These are phyloP conservation scores for Rhagonycha fulva DNA, from an alignment of 2,888 invertebrate species.

Conservation along the genomic window DNA sequence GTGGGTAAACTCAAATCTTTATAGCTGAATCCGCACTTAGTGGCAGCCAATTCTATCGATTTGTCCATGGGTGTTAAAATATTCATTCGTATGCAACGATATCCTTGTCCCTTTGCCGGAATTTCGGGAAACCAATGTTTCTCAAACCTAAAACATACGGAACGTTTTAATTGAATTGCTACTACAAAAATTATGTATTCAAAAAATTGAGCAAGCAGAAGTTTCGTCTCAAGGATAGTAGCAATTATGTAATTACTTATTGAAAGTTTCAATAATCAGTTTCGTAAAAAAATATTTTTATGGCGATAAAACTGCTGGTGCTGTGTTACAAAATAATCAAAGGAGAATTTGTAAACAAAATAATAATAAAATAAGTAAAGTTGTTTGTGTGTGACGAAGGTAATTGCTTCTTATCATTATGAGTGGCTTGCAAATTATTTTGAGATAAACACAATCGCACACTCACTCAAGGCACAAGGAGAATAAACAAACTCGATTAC, in stretches of 20 bases:
- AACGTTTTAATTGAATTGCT: background rate
- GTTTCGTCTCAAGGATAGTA: background rate
- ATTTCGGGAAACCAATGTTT: constrained; percentile 78
- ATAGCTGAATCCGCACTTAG: constrained; percentile 64
- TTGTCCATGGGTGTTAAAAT: constrained; percentile 69
- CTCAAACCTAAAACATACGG: constrained; percentile 50
- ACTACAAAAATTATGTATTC: background rate
- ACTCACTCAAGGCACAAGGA: background rate
- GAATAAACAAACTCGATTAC: background rate
- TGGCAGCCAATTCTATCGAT: constrained; percentile 67
- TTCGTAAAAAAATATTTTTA: background rate
- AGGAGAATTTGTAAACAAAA: background rate
- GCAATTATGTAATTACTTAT: background rate
- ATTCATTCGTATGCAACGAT: constrained; percentile 72
- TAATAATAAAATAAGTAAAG: background rate
- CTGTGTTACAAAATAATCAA: background rate
- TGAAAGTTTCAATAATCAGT: background rate
- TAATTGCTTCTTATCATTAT: background rate
- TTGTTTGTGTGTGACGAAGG: background rate
- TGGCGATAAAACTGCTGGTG: background rate
- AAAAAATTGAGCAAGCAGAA: background rate
- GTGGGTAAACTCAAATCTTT: constrained; percentile 66
- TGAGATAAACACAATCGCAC: background rate
- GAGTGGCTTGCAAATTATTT: background rate
- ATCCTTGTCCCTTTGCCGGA: constrained; percentile 73